Evolutionary conservation across 2,113 vertebrate genomes (phyloP).

Genomic region (Tenebrosternarchus preto): DNA sequence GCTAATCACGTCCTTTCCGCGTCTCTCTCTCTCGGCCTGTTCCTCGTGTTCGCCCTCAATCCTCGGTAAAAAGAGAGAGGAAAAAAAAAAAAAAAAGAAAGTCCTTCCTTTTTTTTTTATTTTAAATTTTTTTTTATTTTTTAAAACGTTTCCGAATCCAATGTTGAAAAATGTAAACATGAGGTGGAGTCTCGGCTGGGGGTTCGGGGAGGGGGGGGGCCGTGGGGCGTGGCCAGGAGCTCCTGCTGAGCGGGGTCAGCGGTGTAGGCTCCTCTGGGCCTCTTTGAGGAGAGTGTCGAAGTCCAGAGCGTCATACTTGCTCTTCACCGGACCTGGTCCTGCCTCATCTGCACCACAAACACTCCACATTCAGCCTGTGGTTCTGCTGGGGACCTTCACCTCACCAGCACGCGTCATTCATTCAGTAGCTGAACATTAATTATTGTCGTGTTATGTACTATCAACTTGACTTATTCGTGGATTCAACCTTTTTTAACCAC

Average conservation of each 20-base stretch:
- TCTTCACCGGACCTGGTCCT: slow-evolving; percentile 85
- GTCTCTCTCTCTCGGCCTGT: slow-evolving; percentile 53
- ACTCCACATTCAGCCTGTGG: neutral
- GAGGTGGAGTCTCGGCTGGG: slow-evolving; percentile 94
- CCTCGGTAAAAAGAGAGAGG: too few species aligned
- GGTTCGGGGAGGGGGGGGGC: slow-evolving; percentile 74
- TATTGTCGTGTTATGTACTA: too few species aligned
- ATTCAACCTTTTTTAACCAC: too few species aligned
- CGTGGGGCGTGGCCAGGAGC: slow-evolving; percentile 50
- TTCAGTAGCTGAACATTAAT: too few species aligned
- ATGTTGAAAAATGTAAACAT: slow-evolving; percentile 99
- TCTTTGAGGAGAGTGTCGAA: slow-evolving; percentile 98
- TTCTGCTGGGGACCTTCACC: neutral
- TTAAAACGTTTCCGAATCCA: slow-evolving; percentile 66
- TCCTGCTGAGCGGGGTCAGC: slow-evolving; percentile 76
- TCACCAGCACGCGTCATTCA: neutral
- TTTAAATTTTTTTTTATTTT: too few species aligned
- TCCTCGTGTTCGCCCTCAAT: slow-evolving; percentile 45
- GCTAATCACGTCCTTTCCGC: slow-evolving; percentile 84
- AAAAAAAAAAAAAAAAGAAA: too few species aligned
- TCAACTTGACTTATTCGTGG: too few species aligned
- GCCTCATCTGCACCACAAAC: slow-evolving; percentile 77
- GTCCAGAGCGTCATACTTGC: slow-evolving; percentile 98
- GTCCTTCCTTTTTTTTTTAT: too few species aligned
- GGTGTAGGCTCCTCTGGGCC: slow-evolving; percentile 96